A percentile compares a stretch with the other conserved stretches of the same genome.
These are phyloP conservation scores for Oreortyx pictus DNA, from an alignment of 2,797 vertebrate species.

Conservation along the genomic window DNA sequence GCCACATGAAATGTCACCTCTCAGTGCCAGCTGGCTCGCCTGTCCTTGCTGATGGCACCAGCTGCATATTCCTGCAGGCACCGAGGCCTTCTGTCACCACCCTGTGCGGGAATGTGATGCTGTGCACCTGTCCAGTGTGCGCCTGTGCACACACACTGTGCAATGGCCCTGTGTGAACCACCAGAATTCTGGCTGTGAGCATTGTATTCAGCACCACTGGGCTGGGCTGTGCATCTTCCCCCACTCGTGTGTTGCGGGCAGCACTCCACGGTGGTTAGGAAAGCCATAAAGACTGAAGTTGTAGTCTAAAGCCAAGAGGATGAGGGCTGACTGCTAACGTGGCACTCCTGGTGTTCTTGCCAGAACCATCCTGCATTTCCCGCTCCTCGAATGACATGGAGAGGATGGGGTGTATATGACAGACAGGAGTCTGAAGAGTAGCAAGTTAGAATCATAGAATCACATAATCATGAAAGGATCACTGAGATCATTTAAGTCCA, in stretches of 20 bases:
- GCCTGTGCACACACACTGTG: neutral
- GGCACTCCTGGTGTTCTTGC: neutral
- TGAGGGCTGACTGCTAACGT: neutral
- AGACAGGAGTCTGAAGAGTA: neutral
- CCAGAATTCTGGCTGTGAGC: neutral
- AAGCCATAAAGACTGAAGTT: neutral
- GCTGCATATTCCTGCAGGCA: rapidly evolving
- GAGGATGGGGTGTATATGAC: neutral
- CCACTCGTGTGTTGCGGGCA: neutral
- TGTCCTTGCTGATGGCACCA: rapidly evolving
- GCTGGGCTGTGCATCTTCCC: neutral
- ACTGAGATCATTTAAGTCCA: too few species aligned
- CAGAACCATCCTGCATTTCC: neutral
- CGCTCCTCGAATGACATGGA: neutral
- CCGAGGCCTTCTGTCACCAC: rapidly evolving
- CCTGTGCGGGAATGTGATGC: rapidly evolving
- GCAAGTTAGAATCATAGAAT: too few species aligned
- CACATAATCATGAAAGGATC: too few species aligned
- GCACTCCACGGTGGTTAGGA: neutral
- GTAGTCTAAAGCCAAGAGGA: neutral
- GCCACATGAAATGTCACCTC: neutral
- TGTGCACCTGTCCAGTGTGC: neutral
- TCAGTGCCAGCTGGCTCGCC: neutral
- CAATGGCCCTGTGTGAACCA: rapidly evolving
- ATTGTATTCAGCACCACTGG: neutral